Evolutionary conservation across 1,140 invertebrate genomes (phyloP).

Genomic region (Hetaerina americana): DNA sequence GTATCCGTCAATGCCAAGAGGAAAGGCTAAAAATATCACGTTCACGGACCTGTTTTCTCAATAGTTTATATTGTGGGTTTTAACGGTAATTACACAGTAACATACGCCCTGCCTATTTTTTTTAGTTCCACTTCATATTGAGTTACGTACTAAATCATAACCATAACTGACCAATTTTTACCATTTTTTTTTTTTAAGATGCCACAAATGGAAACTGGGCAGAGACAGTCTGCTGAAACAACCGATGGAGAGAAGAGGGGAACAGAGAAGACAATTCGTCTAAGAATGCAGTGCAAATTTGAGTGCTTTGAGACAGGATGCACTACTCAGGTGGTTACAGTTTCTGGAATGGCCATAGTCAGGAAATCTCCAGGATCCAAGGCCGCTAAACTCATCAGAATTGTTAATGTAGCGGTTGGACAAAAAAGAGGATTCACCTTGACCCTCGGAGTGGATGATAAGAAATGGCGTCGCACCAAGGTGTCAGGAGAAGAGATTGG

Average conservation of each 20-base stretch:
- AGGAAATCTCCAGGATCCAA: slow-evolving; percentile 31
- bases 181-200: too few species aligned
- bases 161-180: too few species aligned
- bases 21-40: too few species aligned
- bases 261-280: slow-evolving; percentile 48
- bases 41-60: too few species aligned
- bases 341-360: slow-evolving; percentile 41
- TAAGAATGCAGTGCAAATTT: slow-evolving; percentile 47
- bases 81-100: too few species aligned
- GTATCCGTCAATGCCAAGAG: too few species aligned
- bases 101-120: too few species aligned
- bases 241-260: slow-evolving; percentile 11
- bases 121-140: too few species aligned
- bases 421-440: slow-evolving; percentile 41
- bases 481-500: slow-evolving; percentile 42
- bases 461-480: slow-evolving; percentile 38
- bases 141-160: too few species aligned
- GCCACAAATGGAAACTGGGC: slow-evolving; percentile 32
- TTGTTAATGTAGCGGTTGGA: slow-evolving; percentile 42
- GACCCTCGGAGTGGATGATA: slow-evolving; percentile 44
- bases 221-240: slow-evolving; percentile 22
- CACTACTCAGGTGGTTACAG: slow-evolving; percentile 25
- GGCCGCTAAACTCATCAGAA: slow-evolving; percentile 34
- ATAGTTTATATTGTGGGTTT: too few species aligned
- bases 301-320: slow-evolving; percentile 48